phyloP scores from a whole-genome alignment of 1,140 invertebrate genomes.

The Listronotus bonariensis region DNA sequence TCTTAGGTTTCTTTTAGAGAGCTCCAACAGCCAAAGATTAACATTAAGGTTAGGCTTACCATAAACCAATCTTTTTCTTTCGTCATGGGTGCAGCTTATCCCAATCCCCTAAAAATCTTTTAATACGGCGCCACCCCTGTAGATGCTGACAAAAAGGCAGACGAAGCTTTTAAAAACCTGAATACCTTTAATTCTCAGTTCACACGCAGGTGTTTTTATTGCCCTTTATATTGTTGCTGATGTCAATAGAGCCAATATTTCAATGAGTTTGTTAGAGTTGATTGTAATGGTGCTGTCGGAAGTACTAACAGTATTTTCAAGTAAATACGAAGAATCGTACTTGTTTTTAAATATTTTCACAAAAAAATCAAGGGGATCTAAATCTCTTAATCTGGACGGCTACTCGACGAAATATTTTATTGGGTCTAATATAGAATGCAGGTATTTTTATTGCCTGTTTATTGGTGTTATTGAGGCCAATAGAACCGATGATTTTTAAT shows the following conservation, averaged over 20 bases:
- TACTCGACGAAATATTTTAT: too few species aligned
- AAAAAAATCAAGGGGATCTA: too few species aligned
- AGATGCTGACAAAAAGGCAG: conserved; percentile 25
- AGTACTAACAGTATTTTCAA: not conserved
- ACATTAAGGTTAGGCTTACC: too few species aligned
- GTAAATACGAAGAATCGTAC: not conserved
- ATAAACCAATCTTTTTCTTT: not conserved
- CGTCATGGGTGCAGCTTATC: not conserved
- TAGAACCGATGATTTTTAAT: too few species aligned
- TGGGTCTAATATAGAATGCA: too few species aligned
- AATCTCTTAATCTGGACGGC: too few species aligned
- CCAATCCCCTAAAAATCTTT: conserved; percentile 7
- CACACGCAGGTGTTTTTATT: conserved; percentile 30
- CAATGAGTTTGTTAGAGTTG: conserved; percentile 1
- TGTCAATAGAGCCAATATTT: not conserved
- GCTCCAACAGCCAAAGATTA: too few species aligned
- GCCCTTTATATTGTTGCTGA: conserved; percentile 5
- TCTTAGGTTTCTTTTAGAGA: too few species aligned
- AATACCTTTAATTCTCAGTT: conserved; percentile 25
- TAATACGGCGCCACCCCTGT: conserved; percentile 30
- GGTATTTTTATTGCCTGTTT: too few species aligned
- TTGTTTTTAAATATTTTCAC: not conserved
- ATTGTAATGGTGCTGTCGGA: not conserved
- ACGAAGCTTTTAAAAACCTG: conserved; percentile 18
- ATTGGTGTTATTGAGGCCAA: too few species aligned